phyloP scores from a whole-genome alignment of 1,140 invertebrate genomes.

The Drosophila equinoxialis region DNA sequence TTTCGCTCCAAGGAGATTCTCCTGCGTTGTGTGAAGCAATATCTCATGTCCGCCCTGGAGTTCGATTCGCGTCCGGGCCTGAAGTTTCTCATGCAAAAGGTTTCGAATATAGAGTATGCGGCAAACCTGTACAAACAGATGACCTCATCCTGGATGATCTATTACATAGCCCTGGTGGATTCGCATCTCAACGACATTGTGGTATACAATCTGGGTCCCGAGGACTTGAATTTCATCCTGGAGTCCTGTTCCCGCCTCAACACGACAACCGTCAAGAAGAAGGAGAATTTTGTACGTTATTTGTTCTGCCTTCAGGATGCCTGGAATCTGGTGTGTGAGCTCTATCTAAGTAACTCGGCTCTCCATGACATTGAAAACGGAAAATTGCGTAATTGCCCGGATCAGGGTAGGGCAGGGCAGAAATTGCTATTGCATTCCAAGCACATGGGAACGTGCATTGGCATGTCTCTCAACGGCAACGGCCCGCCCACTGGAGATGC shows the following conservation, averaged over 20 bases:
- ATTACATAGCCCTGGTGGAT: conserved; percentile 93
- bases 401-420: conserved; percentile 16
- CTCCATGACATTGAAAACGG: conserved; percentile 82
- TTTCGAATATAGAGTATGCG: conserved; percentile 92
- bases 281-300: conserved; percentile 85
- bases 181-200: conserved; percentile 88
- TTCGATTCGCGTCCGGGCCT: conserved; percentile 95
- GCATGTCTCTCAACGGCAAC: conserved; percentile 65
- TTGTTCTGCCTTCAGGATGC: conserved; percentile 85
- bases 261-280: conserved; percentile 84
- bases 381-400: not conserved
- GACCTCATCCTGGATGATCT: conserved; percentile 95
- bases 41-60: conserved; percentile 90
- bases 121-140: conserved; percentile 96
- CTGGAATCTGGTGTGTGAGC: conserved; percentile 85
- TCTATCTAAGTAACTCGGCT: conserved; percentile 84
- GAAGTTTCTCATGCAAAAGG: conserved; percentile 97
- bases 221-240: conserved; percentile 87
- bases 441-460: conserved; percentile 36
- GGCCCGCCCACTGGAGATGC: conserved; percentile 20
- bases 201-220: conserved; percentile 85
- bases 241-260: conserved; percentile 84
- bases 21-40: conserved; percentile 91
- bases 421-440: conserved; percentile 34
- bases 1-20: conserved; percentile 84